These are phyloP conservation scores for Synergus umbraculus DNA, from an alignment of 2,888 invertebrate species.

Conservation along the genomic window DNA sequence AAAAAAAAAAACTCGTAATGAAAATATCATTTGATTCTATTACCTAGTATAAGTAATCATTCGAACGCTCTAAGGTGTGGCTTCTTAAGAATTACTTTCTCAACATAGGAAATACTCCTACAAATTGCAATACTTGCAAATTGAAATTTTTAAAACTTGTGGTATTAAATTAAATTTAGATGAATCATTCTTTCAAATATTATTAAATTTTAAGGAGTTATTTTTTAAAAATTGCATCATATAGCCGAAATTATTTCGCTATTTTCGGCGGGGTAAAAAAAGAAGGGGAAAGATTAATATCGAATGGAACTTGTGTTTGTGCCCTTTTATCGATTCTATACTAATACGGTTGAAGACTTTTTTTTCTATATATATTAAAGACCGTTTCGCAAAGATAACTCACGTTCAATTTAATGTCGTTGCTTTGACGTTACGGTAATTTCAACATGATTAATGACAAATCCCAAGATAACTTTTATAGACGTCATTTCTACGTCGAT, in stretches of 20 bases:
- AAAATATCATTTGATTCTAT: slow-evolving; percentile 13
- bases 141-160: not conserved
- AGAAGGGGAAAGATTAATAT: not conserved
- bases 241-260: not conserved
- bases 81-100: not conserved
- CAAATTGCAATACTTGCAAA: not conserved
- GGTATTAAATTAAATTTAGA: not conserved
- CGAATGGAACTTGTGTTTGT: slow-evolving; percentile 3
- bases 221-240: not conserved
- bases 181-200: not conserved
- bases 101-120: not conserved
- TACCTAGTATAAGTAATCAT: not conserved
- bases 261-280: not conserved
- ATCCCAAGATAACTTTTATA: slow-evolving; percentile 14
- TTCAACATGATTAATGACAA: slow-evolving; percentile 29
- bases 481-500: not conserved
- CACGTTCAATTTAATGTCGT: slow-evolving; percentile 28
- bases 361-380: not conserved
- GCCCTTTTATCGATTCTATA: slow-evolving; percentile 5
- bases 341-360: not conserved
- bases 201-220: not conserved
- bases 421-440: slow-evolving; percentile 28
- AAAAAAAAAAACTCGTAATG: not conserved
- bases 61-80: not conserved
- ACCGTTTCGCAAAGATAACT: slow-evolving; percentile 18